A percentile compares a stretch with the other conserved stretches of the same genome.
Conservation (phyloP, 2,113 vertebrate genomes). For the Centropus unirufus region DNA sequence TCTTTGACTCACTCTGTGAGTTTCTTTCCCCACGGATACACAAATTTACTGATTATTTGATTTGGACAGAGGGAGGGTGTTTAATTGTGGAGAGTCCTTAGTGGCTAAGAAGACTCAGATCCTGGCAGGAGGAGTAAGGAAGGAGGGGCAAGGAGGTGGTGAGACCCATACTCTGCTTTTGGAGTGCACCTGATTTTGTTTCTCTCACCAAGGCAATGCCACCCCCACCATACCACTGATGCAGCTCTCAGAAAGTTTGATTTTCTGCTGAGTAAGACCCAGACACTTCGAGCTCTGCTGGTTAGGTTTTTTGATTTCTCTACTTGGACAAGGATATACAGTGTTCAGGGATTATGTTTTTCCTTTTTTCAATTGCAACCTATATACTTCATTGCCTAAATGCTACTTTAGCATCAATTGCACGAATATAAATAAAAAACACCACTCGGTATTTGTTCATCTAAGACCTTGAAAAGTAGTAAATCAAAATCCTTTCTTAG, state of each 20-base stretch:
- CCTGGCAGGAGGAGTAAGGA: not conserved
- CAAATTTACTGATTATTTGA: not conserved
- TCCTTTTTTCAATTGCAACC: conserved; percentile 58
- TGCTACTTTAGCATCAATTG: conserved; percentile 70
- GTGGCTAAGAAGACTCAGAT: not conserved
- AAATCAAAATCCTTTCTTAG: conserved; percentile 67
- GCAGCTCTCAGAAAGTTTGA: conserved; percentile 17
- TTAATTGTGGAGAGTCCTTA: not conserved
- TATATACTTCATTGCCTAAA: conserved; percentile 67
- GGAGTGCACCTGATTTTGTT: not conserved
- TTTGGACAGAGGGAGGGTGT: not conserved
- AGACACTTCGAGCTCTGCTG: conserved; percentile 5
- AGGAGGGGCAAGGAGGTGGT: not conserved
- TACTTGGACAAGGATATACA: conserved; percentile 64
- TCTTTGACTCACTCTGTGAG: not conserved
- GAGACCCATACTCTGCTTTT: not conserved
- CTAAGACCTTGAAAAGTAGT: conserved; percentile 71
- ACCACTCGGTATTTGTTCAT: conserved; percentile 64
- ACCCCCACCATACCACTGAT: not conserved
- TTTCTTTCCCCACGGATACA: not conserved
- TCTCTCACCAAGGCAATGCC: not conserved
- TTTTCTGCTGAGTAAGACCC: conserved; percentile 51
- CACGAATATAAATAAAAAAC: conserved; percentile 71
- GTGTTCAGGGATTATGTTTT: conserved; percentile 59
- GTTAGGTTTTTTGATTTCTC: conserved; percentile 65